A percentile compares a stretch with the other conserved stretches of the same genome.
Evolutionary conservation across 2,797 vertebrate genomes (phyloP).

Genomic region (Hapalemur alaotrensis): DNA sequence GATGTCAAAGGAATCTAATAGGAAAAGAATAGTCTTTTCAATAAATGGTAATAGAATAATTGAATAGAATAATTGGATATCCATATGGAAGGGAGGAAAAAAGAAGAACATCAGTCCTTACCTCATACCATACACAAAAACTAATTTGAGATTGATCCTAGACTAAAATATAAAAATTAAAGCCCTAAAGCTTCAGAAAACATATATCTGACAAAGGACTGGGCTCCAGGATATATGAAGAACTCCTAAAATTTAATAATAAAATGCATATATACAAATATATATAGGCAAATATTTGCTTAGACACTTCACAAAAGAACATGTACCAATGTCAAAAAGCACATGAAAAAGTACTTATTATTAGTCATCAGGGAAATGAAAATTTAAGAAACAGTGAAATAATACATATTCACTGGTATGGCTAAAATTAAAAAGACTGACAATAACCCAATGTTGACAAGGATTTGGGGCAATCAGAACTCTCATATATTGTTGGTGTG

Average conservation of each 20-base stretch:
- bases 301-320: conserved; percentile 26
- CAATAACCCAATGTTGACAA: not conserved
- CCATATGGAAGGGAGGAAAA: not conserved
- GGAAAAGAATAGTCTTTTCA: conserved; percentile 27
- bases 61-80: not conserved
- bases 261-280: not conserved
- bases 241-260: conserved; percentile 37
- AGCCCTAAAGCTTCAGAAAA: conserved; percentile 20
- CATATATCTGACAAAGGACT: conserved; percentile 18
- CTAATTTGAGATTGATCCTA: not conserved
- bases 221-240: not conserved
- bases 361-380: conserved; percentile 21
- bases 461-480: not conserved
- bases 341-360: not conserved
- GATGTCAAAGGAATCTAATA: not conserved
- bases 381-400: conserved; percentile 6
- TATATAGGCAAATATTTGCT: conserved; percentile 15
- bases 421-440: not conserved
- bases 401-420: not conserved
- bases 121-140: not conserved
- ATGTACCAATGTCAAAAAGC: not conserved
- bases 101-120: not conserved
- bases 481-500: not conserved
- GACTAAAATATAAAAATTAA: not conserved
- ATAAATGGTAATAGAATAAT: not conserved